Evolutionary conservation across 2,113 vertebrate species (phyloP).

Genomic region (Lepus europaeus): DNA sequence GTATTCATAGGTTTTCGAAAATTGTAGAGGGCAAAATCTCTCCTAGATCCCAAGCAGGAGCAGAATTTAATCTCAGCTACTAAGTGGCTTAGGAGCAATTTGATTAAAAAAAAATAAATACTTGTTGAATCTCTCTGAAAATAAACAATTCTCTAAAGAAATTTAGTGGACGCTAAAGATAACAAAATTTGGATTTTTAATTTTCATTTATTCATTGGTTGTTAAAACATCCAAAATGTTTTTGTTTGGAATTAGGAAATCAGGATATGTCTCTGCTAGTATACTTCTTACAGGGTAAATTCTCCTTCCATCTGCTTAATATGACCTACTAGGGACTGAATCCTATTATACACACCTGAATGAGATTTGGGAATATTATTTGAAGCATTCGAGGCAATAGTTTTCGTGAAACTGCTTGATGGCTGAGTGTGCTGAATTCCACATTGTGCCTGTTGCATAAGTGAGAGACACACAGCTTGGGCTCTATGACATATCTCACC

Average conservation of each 20-base stretch:
- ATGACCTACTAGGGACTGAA: not conserved
- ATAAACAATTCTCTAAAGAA: slow-evolving; percentile 20
- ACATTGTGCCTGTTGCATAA: not conserved
- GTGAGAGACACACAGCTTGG: not conserved
- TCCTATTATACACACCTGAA: not conserved
- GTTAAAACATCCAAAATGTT: not conserved
- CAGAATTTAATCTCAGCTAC: slow-evolving; percentile 27
- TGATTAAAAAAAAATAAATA: not conserved
- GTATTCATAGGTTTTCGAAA: slow-evolving; percentile 32
- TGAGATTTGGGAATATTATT: slow-evolving; percentile 53
- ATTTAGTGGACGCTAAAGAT: not conserved
- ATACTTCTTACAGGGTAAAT: not conserved
- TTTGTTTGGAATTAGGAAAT: slow-evolving; percentile 17
- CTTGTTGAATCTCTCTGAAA: not conserved
- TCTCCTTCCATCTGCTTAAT: slow-evolving; percentile 28
- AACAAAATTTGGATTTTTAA: not conserved
- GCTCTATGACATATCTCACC: not conserved
- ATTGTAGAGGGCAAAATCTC: not conserved
- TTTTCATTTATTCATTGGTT: not conserved
- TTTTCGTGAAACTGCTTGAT: not conserved
- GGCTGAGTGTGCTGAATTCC: not conserved
- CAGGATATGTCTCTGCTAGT: not conserved
- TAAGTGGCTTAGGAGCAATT: not conserved
- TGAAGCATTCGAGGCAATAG: not conserved
- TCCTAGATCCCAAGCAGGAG: not conserved